Evolutionary conservation across 2,888 invertebrate species (phyloP).

Genomic region (Cephus nigrinus): DNA sequence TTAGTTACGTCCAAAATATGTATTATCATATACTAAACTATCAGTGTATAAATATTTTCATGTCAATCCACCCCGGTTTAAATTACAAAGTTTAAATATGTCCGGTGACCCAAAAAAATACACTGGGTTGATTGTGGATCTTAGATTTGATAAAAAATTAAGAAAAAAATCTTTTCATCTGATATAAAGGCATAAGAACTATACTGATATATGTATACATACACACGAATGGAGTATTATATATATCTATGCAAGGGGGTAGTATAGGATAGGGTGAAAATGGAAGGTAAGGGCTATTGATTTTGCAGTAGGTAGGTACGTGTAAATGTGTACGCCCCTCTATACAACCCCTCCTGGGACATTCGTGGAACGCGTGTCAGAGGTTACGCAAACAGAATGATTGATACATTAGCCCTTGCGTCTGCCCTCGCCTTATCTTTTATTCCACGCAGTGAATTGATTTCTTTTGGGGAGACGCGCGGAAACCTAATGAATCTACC

Average conservation of each 20-base stretch:
- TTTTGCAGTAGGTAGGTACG: conserved; percentile 20
- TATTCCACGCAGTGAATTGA: conserved; percentile 33
- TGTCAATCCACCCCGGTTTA: background rate
- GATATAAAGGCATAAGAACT: background rate
- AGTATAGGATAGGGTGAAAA: conserved; percentile 1
- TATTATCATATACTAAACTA: too few species aligned
- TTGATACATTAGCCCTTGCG: conserved; percentile 40
- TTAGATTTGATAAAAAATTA: background rate
- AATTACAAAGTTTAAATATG: background rate
- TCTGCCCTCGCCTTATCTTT: conserved; percentile 25
- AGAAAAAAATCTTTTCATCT: background rate
- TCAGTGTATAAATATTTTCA: too few species aligned
- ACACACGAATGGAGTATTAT: background rate
- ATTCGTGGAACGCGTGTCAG: conserved; percentile 47
- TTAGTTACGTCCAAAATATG: background rate
- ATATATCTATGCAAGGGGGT: background rate
- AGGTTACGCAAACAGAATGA: conserved; percentile 59
- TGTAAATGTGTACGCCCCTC: background rate
- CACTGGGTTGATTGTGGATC: background rate
- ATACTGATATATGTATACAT: background rate
- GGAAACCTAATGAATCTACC: conserved; percentile 12
- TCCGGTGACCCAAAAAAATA: too few species aligned
- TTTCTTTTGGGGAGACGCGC: conserved; percentile 27
- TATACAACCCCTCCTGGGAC: background rate
- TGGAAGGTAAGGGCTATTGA: conserved; percentile 37